Base-by-base conservation (phyloP, 2,888 invertebrate species). In the Priocnemis perturbator region DNA sequence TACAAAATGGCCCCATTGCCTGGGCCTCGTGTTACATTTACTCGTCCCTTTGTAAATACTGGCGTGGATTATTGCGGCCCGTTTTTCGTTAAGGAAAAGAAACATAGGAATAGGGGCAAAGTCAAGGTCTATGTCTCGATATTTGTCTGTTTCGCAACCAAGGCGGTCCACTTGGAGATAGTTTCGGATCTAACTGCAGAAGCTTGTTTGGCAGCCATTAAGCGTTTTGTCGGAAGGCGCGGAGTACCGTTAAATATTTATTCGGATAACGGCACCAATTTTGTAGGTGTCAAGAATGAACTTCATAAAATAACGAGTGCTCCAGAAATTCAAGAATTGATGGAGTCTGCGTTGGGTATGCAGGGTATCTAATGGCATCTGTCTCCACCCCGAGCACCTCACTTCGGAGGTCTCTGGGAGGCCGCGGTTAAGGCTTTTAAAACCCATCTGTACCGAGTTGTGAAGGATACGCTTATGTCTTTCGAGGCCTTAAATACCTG, bases 1-100 rank as follows among this genome's bases (percentile, higher is more conserved):
- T 19, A 47, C 21, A 45, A 45, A 14, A 86, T 86, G 85, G 82
- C 79, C 14, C 53, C 83, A 23, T 70, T 84, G 45, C 85, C 84
- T 2, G 44, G 17, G 7, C 48, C 68, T 3, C 44, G 85, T 52
- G 60, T 83, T 3, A 0, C 2, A 1, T 1, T 1, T 1, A n/a
- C 14, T 15, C 37, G 56, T 7, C 37, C 56, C 0, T 30, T 56
- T 19, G 7, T 23, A 7, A 26, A 56, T 4, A 17, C 26, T 1
- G 57, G 57, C 7, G 7, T 47, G 7, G 47, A 47, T 47, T n/a
- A 47, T 47, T 47, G 47, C 47, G 47, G 47, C 3, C 47, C 47
- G 2, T 47, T 47, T 7, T 47, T 4, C 47, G 17, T 47, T 2
- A 47, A 47, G 7, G 47, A 47, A 9, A 47, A 47, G 9, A 47